Conservation (phyloP, 2,113 vertebrate species). For the Poeciliopsis retropinna region DNA sequence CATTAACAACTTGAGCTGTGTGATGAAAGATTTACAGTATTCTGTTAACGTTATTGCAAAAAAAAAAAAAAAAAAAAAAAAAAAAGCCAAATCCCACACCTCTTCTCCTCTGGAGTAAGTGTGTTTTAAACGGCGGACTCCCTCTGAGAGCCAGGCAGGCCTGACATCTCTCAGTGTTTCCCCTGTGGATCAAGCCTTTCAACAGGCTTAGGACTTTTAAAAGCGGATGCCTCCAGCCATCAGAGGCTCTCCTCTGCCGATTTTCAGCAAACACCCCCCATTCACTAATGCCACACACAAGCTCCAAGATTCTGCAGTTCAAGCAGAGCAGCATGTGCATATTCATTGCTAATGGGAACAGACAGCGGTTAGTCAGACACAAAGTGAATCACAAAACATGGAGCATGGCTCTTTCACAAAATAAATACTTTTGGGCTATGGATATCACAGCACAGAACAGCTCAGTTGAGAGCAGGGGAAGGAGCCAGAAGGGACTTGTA, state of each 20-base stretch:
- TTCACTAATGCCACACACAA: constrained; percentile 51
- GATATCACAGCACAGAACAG: constrained; percentile 61
- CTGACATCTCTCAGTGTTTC: constrained; percentile 70
- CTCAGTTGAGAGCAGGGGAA: constrained; percentile 56
- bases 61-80: too few species aligned
- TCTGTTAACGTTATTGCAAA: constrained; percentile 23
- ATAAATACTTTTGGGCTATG: constrained; percentile 73
- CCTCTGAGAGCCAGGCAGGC: constrained; percentile 59
- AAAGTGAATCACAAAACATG: constrained; percentile 81
- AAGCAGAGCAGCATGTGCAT: constrained; percentile 53
- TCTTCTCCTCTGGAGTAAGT: constrained; percentile 54
- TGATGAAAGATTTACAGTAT: background rate
- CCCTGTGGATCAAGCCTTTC: constrained; percentile 67
- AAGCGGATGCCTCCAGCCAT: constrained; percentile 59
- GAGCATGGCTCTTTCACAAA: constrained; percentile 67
- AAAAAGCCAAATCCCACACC: constrained; percentile 31
- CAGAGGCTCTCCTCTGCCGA: constrained; percentile 54
- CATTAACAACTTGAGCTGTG: background rate
- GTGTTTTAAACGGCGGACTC: constrained; percentile 59
- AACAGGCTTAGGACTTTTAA: constrained; percentile 61
- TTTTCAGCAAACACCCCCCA: constrained; percentile 55
- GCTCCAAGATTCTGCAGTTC: constrained; percentile 55
- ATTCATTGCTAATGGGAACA: constrained; percentile 78
- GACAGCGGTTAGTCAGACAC: constrained; percentile 78
- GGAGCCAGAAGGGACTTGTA: constrained; percentile 68